A percentile compares a stretch with the other conserved stretches of the same genome.
phyloP scores from a whole-genome alignment of 2,113 vertebrate genomes.

The Ophthalmolycus amberensis region DNA sequence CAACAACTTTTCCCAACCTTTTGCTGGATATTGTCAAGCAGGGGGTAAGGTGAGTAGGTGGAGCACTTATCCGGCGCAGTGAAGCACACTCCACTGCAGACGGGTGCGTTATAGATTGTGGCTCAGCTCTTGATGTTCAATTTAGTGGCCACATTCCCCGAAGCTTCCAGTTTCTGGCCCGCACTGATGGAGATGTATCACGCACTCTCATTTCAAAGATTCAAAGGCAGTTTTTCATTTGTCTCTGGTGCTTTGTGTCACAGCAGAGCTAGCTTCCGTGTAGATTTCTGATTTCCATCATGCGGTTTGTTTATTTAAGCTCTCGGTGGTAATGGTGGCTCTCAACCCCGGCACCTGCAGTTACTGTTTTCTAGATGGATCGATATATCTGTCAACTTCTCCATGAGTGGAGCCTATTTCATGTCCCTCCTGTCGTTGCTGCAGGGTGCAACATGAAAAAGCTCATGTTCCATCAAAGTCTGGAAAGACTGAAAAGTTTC shows the following conservation, averaged over 20 bases:
- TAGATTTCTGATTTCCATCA: background rate
- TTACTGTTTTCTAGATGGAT: constrained; percentile 61
- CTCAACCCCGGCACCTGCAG: constrained; percentile 39
- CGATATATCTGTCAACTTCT: constrained; percentile 72
- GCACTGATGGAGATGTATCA: constrained; percentile 8
- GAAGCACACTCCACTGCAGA: constrained; percentile 52
- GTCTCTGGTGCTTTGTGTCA: constrained; percentile 4
- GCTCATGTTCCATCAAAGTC: constrained; percentile 24
- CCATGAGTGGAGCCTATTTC: constrained; percentile 50
- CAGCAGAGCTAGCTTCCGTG: background rate
- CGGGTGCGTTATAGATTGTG: constrained; percentile 35
- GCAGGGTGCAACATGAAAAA: constrained; percentile 33
- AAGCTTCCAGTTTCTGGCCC: constrained; percentile 26
- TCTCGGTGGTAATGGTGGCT: constrained; percentile 36
- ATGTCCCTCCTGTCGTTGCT: constrained; percentile 40
- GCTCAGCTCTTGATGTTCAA: constrained; percentile 43
- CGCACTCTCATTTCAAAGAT: constrained; percentile 5
- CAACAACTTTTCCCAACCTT: constrained; percentile 8
- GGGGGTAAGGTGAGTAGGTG: constrained; percentile 20
- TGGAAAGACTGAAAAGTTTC: constrained; percentile 17
- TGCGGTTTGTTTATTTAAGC: constrained; percentile 29
- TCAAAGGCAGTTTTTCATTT: background rate
- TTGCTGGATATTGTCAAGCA: constrained; percentile 38
- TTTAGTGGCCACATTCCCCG: constrained; percentile 41
- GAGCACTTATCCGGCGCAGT: constrained; percentile 25